Evolutionary conservation across 2,888 invertebrate species (phyloP).

Genomic region (Drosophila affinis): DNA sequence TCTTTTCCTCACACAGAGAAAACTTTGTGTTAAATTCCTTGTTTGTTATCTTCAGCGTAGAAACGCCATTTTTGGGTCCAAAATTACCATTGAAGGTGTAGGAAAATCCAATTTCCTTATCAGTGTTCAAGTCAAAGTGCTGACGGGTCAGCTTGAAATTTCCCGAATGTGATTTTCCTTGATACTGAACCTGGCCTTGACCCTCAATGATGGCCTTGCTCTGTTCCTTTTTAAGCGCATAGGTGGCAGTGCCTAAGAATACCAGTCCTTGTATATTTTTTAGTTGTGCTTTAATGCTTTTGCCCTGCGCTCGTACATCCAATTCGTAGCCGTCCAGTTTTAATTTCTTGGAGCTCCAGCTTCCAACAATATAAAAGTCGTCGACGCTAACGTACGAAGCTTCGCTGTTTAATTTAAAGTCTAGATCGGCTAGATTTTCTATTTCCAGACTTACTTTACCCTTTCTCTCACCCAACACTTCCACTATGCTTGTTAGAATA

Average conservation of each 20-base stretch:
- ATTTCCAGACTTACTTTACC: constrained; percentile 86
- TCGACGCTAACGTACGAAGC: constrained; percentile 86
- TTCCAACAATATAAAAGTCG: constrained; percentile 86
- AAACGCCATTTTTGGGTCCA: constrained; percentile 88
- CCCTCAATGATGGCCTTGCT: constrained; percentile 90
- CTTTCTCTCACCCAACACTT: constrained; percentile 85
- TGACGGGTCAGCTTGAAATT: constrained; percentile 90
- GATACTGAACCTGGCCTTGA: constrained; percentile 89
- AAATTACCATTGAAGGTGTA: constrained; percentile 88
- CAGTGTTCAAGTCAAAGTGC: constrained; percentile 85
- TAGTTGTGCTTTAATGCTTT: constrained; percentile 87
- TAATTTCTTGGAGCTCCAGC: constrained; percentile 87
- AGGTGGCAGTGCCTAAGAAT: constrained; percentile 89
- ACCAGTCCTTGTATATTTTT: constrained; percentile 87
- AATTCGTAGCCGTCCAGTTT: constrained; percentile 87
- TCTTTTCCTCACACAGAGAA: constrained; percentile 91
- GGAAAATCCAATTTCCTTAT: constrained; percentile 88
- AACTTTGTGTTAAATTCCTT: constrained; percentile 89
- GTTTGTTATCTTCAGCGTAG: constrained; percentile 89
- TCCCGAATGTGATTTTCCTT: constrained; percentile 88
- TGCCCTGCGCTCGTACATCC: constrained; percentile 87
- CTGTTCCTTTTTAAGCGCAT: constrained; percentile 88
- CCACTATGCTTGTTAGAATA: constrained; percentile 76
- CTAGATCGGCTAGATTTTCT: constrained; percentile 85
- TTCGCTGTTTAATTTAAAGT: constrained; percentile 85